phyloP scores from a whole-genome alignment of 2,888 invertebrate genomes.

The Melikaiella ostensackeni region DNA sequence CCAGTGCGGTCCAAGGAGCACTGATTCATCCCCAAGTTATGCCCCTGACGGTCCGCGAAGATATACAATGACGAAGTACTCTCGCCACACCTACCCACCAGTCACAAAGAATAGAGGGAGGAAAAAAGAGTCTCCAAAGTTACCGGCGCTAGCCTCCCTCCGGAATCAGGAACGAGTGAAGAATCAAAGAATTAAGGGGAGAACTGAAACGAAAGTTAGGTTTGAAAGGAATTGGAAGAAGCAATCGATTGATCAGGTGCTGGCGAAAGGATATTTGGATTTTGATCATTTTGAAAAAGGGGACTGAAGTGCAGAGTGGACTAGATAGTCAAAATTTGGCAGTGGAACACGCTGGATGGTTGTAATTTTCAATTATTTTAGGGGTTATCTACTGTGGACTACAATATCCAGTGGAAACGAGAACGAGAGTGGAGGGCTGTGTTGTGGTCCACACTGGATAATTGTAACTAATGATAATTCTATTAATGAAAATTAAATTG shows the following conservation, averaged over 20 bases:
- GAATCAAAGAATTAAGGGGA: background rate
- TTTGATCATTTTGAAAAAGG: too few relatives aligned
- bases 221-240: too few relatives aligned
- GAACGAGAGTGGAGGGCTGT: too few relatives aligned
- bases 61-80: constrained; percentile 70
- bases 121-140: constrained; percentile 21
- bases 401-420: too few relatives aligned
- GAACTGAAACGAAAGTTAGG: background rate
- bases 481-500: background rate
- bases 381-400: too few relatives aligned
- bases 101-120: constrained; percentile 1
- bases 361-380: too few relatives aligned
- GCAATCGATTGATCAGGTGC: background rate
- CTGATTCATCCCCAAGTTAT: constrained; percentile 75
- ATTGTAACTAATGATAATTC: too few relatives aligned
- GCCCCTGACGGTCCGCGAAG: constrained; percentile 69
- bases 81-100: constrained; percentile 56
- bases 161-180: constrained; percentile 3
- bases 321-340: too few relatives aligned
- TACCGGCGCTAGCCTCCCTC: constrained; percentile 1
- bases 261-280: too few relatives aligned
- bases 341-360: too few relatives aligned
- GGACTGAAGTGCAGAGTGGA: too few relatives aligned
- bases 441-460: too few relatives aligned
- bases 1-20: constrained; percentile 74